Percentiles rank a stretch among this genome's conserved stretches.
These are phyloP conservation scores for Apostichopus leukothele DNA, from an alignment of 53 echinoderm and acorn worm species.

Conservation along the genomic window DNA sequence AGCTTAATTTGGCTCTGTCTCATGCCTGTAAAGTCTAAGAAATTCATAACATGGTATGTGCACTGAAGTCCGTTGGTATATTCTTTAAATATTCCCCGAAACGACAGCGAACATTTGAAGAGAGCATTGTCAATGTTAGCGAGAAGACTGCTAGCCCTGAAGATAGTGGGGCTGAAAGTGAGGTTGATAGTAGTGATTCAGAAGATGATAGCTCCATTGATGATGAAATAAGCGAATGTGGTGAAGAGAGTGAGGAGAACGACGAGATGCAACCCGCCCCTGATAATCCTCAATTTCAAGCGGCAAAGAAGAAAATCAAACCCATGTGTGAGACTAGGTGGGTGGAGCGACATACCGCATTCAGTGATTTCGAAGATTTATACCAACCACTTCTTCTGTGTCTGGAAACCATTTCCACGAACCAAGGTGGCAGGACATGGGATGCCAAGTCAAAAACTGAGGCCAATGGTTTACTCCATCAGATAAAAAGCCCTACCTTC, in stretches of 20 bases:
- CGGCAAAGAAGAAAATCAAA: neutral
- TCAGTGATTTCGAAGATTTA: constrained; percentile 52
- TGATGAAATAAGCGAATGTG: neutral
- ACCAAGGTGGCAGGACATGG: too few relatives aligned
- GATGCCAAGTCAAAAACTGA: constrained; percentile 8
- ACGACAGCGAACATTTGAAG: neutral
- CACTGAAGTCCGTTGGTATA: too few relatives aligned
- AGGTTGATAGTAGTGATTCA: neutral
- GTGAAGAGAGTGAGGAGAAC: neutral
- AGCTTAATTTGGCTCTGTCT: too few relatives aligned
- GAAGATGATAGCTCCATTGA: neutral
- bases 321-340: too few relatives aligned
- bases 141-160: neutral
- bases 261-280: neutral
- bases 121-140: neutral
- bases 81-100: too few relatives aligned
- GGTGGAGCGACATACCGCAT: constrained; percentile 22
- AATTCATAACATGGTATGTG: too few relatives aligned
- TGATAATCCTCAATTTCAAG: neutral
- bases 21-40: too few relatives aligned
- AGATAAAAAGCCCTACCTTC: constrained; percentile 10
- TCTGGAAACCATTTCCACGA: constrained; percentile 1
- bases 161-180: neutral
- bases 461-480: constrained; percentile 15
- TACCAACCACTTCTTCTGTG: constrained; percentile 50